A percentile compares a stretch with the other conserved stretches of the same genome.
Evolutionary conservation across 2,888 invertebrate genomes (phyloP).

Genomic region (Crocallis elinguaria): DNA sequence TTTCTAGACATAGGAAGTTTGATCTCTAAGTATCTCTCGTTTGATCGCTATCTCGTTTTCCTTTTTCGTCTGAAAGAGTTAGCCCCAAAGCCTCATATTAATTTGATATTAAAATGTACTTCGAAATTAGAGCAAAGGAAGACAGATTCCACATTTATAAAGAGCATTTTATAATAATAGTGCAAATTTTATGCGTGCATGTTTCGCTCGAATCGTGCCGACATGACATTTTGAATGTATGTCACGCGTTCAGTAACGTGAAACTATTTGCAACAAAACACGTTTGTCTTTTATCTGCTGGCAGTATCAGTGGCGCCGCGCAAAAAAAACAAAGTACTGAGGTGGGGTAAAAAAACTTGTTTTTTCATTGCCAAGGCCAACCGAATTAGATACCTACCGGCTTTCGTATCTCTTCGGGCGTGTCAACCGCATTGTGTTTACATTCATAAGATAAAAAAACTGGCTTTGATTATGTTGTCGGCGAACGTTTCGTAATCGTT

Average conservation of each 20-base stretch:
- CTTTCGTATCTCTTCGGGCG: conserved; percentile 67
- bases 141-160: too few species aligned
- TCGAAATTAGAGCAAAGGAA: too few species aligned
- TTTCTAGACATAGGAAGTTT: too few species aligned
- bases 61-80: too few species aligned
- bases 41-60: too few species aligned
- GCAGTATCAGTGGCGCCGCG: conserved; percentile 43
- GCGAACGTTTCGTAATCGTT: conserved; percentile 32
- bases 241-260: conserved; percentile 36
- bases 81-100: too few species aligned
- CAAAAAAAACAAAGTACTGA: conserved; percentile 64
- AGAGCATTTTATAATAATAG: conserved; percentile 8
- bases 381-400: conserved; percentile 79
- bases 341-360: conserved; percentile 70
- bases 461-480: conserved; percentile 30
- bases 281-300: conserved; percentile 42
- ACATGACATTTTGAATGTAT: conserved; percentile 36
- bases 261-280: conserved; percentile 40
- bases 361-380: conserved; percentile 84
- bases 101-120: too few species aligned
- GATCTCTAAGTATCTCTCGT: too few species aligned
- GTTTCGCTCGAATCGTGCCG: conserved; percentile 28
- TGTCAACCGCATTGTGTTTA: conserved; percentile 78
- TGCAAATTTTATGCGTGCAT: conserved; percentile 5
- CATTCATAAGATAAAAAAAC: conserved; percentile 68